Conservation (phyloP, 1,140 invertebrate species). For the Listronotus bonariensis region DNA sequence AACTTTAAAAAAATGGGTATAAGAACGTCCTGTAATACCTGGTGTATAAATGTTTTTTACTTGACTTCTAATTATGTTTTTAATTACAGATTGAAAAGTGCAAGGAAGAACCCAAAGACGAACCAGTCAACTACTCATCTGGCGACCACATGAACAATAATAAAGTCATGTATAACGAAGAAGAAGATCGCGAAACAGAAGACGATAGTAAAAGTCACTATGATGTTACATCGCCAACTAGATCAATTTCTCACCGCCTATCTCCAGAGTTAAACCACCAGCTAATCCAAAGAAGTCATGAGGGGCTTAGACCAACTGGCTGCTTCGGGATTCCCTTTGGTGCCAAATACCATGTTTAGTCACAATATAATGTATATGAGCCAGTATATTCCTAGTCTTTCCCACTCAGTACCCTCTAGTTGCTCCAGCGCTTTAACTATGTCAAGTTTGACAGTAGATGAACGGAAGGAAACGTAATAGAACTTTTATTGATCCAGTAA, state of each 20-base stretch:
- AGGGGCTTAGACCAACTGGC: slow-evolving; percentile 59
- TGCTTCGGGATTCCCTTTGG: slow-evolving; percentile 71
- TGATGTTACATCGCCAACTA: slow-evolving; percentile 49
- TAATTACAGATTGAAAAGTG: slow-evolving; percentile 47
- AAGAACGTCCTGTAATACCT: too few relatives aligned
- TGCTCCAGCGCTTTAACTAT: slow-evolving; percentile 65
- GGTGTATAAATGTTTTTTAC: too few relatives aligned
- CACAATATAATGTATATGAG: slow-evolving; percentile 92
- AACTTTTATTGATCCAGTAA: slow-evolving; percentile 98
- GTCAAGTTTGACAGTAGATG: slow-evolving; percentile 70
- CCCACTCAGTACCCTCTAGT: slow-evolving; percentile 58
- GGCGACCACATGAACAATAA: slow-evolving; percentile 60
- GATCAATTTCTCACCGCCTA: slow-evolving; percentile 43
- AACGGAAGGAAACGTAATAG: slow-evolving; percentile 91
- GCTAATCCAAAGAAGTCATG: slow-evolving; percentile 46
- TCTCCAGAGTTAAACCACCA: slow-evolving; percentile 51
- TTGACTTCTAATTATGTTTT: too few relatives aligned
- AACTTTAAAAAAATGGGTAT: too few relatives aligned
- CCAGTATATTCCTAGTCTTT: slow-evolving; percentile 74
- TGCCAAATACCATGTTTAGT: slow-evolving; percentile 80
- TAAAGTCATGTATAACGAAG: slow-evolving; percentile 55
- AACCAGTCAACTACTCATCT: slow-evolving; percentile 60
- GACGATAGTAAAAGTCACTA: slow-evolving; percentile 45
- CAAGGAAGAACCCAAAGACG: slow-evolving; percentile 54
- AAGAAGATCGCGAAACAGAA: slow-evolving; percentile 47